Base-by-base conservation (phyloP, 2,888 invertebrate genomes). In the Leistus spinibarbis region DNA sequence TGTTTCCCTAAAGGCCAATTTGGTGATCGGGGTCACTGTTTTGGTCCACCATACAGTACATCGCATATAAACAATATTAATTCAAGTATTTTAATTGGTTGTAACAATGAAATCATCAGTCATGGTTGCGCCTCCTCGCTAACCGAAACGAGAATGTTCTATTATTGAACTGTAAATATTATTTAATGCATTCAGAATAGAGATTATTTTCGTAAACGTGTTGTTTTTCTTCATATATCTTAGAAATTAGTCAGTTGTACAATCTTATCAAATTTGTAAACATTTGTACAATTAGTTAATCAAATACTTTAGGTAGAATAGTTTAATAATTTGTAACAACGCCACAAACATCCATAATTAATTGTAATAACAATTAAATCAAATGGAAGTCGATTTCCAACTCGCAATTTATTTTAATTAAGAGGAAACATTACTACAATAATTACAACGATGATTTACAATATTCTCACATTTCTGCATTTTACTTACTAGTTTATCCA, bases 81-180 rank as follows among this genome's bases (percentile, higher is more conserved):
- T 40, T 40, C 13, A 40, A 40, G 40, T 60, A 60, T 60, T 60
- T 60, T 60, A 60, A 60, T 60, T 60, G 60, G 60, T 22, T 19
- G 20, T 19, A 19, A 17, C 54, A 54, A 54, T 54, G 60, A 10
- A 60, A 10, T 10, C 13, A 22, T 19, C 2, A 20, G n/a, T 10
- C 20, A 60, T 20, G 60, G 19, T 60, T 60, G 17, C 60, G 9
- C 60, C 20, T 17, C 3, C 22, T 22, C 60, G 22, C 10, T 20
- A 10, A 19, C 3, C 60, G 60, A 60, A 60, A 19, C 17, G 19
- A 20, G 60, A 20, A 60, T 22, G 60, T 60, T 60, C 60, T 60
- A 60, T 5, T 60, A 57, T 13, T 7, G 1, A 17, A 17, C 60
- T 22, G 22, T 60, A 60, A 17, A 60, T 17, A 60, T 13, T 16